Percentiles rank a stretch among this genome's conserved stretches.
These are phyloP conservation scores for Cephus runcator DNA, from an alignment of 2,888 invertebrate genomes.

Conservation along the genomic window DNA sequence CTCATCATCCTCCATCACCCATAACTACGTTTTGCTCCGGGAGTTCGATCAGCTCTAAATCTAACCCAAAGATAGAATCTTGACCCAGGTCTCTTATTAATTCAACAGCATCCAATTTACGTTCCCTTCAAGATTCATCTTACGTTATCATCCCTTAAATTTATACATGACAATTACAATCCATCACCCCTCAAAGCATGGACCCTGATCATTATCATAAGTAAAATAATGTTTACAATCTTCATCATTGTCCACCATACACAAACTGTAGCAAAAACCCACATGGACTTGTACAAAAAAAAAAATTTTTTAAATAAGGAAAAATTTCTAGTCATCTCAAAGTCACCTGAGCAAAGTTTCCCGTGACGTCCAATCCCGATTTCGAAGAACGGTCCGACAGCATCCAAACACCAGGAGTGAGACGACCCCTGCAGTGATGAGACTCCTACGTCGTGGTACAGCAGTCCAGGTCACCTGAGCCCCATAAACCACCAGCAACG, in stretches of 20 bases:
- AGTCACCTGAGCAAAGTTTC: conserved; percentile 80
- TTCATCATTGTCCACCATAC: not conserved
- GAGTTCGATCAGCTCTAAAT: no score
- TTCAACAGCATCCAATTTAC: no score
- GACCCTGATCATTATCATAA: no score
- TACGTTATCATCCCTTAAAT: not conserved
- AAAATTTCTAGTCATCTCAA: not conserved
- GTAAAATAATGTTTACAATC: not conserved
- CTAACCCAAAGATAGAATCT: no score
- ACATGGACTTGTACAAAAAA: not conserved
- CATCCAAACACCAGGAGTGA: conserved; percentile 74
- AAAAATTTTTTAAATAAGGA: not conserved
- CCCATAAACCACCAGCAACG: conserved; percentile 80
- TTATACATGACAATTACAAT: not conserved
- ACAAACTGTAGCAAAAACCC: not conserved
- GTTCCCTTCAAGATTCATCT: not conserved
- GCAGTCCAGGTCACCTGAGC: conserved; percentile 75
- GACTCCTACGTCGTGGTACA: conserved; percentile 66
- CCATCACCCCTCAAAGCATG: no score
- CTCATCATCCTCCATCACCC: conserved; percentile 21
- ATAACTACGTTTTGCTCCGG: conserved; percentile 26
- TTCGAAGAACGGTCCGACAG: conserved; percentile 75
- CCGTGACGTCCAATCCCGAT: conserved; percentile 82
- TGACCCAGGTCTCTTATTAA: no score
- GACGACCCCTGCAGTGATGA: conserved; percentile 68